These are phyloP conservation scores for Tragelaphus imberbis DNA, from an alignment of 2,113 vertebrate genomes.

Conservation along the genomic window DNA sequence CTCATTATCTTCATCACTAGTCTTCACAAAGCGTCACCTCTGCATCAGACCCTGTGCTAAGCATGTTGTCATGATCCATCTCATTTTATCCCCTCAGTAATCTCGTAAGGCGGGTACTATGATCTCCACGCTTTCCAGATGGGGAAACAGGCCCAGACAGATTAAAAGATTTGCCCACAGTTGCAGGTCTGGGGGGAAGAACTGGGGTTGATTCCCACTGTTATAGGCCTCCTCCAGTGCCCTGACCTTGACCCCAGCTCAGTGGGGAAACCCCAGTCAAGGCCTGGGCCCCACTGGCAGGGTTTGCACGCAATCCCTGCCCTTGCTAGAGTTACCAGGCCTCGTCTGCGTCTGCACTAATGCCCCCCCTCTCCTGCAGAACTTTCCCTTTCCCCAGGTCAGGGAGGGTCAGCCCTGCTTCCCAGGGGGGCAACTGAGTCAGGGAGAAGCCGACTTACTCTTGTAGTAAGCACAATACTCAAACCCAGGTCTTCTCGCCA, in stretches of 20 bases:
- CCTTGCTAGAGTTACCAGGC: neutral
- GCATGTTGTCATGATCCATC: neutral
- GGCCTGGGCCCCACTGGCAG: neutral
- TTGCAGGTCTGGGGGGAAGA: neutral
- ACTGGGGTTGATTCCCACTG: neutral
- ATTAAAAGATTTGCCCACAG: neutral
- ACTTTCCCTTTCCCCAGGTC: neutral
- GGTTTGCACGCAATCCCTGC: neutral
- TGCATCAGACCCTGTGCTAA: neutral
- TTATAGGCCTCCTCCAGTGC: neutral
- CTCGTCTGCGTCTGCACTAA: accelerated
- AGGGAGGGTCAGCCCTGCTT: neutral
- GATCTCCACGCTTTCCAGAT: neutral
- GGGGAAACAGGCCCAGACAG: neutral
- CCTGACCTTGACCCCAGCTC: neutral
- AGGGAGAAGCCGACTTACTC: neutral
- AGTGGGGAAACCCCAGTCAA: neutral
- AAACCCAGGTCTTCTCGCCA: neutral
- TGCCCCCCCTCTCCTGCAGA: neutral
- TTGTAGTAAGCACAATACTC: neutral
- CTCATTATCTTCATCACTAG: neutral
- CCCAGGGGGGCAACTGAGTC: neutral
- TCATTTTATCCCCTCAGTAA: neutral
- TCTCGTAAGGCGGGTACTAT: neutral
- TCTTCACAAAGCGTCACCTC: neutral